These are phyloP conservation scores for Ligdia adustata DNA, from an alignment of 2,888 invertebrate genomes.

Conservation along the genomic window DNA sequence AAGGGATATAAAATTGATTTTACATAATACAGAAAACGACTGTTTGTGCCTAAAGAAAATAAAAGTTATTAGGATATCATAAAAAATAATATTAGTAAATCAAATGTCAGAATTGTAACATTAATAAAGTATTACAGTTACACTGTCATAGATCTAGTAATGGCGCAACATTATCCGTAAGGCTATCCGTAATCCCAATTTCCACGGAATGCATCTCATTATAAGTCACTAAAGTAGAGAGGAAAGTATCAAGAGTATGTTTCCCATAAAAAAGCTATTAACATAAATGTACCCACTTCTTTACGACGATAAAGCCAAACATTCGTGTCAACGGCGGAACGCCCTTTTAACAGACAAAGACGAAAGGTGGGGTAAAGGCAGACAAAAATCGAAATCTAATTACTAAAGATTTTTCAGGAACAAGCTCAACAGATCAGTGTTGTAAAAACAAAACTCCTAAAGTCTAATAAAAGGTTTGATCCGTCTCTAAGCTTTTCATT, in stretches of 20 bases:
- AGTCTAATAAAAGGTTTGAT: constrained; percentile 30
- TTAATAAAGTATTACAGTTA: neutral
- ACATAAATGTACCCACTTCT: constrained; percentile 38
- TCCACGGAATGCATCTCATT: constrained; percentile 1
- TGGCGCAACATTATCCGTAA: constrained; percentile 12
- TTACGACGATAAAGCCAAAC: constrained; percentile 35
- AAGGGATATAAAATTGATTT: constrained; percentile 13
- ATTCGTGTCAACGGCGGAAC: constrained; percentile 36
- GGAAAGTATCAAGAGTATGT: constrained; percentile 18
- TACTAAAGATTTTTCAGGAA: constrained; percentile 25
- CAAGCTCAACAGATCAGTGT: constrained; percentile 7
- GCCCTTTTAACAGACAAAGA: constrained; percentile 36
- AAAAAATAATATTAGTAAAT: too few relatives aligned
- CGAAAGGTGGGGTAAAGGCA: constrained; percentile 14
- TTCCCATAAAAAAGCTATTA: constrained; percentile 31
- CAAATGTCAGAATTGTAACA: too few relatives aligned
- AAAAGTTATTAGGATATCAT: neutral
- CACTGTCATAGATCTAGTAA: neutral
- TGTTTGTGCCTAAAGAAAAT: neutral
- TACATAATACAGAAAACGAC: neutral
- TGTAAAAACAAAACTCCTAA: constrained; percentile 22
- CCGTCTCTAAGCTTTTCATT: constrained; percentile 34
- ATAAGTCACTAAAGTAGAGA: constrained; percentile 8
- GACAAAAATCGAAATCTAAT: constrained; percentile 20
- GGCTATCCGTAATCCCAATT: constrained; percentile 9